Evolutionary conservation across 1,140 invertebrate species (phyloP).

Genomic region (Polyergus mexicanus): DNA sequence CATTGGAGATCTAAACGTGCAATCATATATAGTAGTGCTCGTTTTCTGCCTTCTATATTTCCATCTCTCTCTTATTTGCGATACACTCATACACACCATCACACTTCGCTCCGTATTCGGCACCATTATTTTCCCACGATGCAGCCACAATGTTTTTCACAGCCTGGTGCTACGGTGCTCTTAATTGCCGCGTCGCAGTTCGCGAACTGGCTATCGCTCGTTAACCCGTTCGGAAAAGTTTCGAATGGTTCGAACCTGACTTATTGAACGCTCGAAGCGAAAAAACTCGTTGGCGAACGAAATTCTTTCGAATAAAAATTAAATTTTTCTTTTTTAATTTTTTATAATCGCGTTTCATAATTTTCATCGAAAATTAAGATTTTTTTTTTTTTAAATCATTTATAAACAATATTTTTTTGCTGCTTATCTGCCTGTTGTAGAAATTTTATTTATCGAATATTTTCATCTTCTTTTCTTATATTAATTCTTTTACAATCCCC

Average conservation of each 20-base stretch:
- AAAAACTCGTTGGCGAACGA: constrained; percentile 9
- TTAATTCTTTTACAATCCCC: too few relatives aligned
- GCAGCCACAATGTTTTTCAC: constrained; percentile 58
- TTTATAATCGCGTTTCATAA: too few relatives aligned
- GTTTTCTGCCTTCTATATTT: background rate
- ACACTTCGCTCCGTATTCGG: constrained; percentile 33
- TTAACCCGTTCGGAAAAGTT: constrained; percentile 70
- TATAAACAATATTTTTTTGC: too few relatives aligned
- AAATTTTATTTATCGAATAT: background rate
- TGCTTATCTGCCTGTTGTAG: too few relatives aligned
- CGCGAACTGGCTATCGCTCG: constrained; percentile 70
- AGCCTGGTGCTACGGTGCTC: constrained; percentile 50
- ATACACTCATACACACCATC: constrained; percentile 34
- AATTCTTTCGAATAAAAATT: background rate
- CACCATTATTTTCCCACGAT: constrained; percentile 51
- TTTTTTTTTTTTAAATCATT: too few relatives aligned
- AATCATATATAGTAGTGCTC: constrained; percentile 60
- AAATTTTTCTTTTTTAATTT: background rate
- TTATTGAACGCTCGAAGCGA: constrained; percentile 50
- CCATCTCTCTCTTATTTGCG: constrained; percentile 33
- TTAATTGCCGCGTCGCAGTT: constrained; percentile 71
- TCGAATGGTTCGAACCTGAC: constrained; percentile 60
- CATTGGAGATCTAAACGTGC: constrained; percentile 56
- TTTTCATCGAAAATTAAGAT: too few relatives aligned
- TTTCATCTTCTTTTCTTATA: background rate